These are phyloP conservation scores for Malurus splendens DNA, from an alignment of 2,797 vertebrate species.

Conservation along the genomic window DNA sequence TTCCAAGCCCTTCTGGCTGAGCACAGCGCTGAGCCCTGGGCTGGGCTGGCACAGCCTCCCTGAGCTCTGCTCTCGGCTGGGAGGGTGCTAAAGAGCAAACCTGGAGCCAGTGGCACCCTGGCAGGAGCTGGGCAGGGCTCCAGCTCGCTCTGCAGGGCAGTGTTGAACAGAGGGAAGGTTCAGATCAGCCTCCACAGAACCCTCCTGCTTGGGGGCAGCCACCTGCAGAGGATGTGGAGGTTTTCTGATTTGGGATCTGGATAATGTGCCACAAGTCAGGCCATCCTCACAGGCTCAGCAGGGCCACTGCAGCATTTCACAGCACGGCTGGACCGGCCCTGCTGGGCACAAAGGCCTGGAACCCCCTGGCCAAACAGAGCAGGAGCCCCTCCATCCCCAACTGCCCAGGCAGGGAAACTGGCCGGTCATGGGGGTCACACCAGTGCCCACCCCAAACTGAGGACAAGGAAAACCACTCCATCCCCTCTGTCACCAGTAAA, in stretches of 20 bases:
- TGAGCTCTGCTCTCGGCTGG: accelerated
- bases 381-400: background rate
- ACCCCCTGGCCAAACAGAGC: background rate
- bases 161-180: background rate
- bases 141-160: background rate
- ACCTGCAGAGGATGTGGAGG: background rate
- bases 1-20: background rate
- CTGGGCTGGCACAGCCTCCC: background rate
- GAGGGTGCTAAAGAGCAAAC: background rate
- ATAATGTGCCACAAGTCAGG: background rate
- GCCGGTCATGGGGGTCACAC: accelerated
- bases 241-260: background rate
- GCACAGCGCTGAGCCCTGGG: background rate
- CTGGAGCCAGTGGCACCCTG: background rate
- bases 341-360: background rate
- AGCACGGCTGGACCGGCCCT: accelerated
- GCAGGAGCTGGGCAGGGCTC: background rate
- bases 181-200: background rate
- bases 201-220: background rate
- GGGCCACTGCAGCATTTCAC: background rate
- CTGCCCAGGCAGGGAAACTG: background rate
- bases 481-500: background rate
- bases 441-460: background rate
- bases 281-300: accelerated
- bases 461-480: background rate